phyloP scores from a whole-genome alignment of 2,113 vertebrate genomes.

The Scophthalmus maximus region DNA sequence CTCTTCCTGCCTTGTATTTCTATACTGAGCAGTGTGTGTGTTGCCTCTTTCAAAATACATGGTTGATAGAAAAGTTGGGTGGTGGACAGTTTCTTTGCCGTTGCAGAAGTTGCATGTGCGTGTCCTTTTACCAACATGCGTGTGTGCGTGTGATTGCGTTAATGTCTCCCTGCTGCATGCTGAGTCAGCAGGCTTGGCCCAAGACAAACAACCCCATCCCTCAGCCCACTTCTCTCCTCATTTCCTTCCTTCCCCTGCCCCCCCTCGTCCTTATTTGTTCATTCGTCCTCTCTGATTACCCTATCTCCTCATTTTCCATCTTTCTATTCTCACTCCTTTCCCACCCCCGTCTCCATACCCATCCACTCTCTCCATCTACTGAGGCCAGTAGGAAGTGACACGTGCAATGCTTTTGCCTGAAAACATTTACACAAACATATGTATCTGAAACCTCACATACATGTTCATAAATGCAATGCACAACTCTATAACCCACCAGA shows the following conservation, averaged over 20 bases:
- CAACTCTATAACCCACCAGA: neutral
- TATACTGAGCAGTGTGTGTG: neutral
- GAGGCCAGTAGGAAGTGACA: neutral
- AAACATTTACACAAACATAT: slow-evolving; percentile 8
- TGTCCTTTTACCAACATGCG: neutral
- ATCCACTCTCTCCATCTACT: neutral
- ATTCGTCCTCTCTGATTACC: neutral
- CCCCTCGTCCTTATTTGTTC: slow-evolving; percentile 29
- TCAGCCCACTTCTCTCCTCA: slow-evolving; percentile 36
- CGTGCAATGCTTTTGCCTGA: neutral
- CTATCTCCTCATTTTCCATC: neutral
- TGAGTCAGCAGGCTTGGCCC: slow-evolving; percentile 48
- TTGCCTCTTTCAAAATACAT: slow-evolving; percentile 8
- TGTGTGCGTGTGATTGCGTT: slow-evolving; percentile 1
- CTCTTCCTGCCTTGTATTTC: neutral
- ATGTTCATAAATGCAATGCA: neutral
- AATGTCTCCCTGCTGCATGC: slow-evolving; percentile 47
- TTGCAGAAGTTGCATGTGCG: neutral
- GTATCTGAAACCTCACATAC: neutral
- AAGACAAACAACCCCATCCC: neutral
- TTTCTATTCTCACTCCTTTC: no score
- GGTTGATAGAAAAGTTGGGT: neutral
- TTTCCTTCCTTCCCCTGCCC: slow-evolving; percentile 40
- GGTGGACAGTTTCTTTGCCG: neutral
- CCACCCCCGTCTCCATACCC: no score